phyloP scores from a whole-genome alignment of 2,113 vertebrate genomes.

The Myxocyprinus asiaticus region DNA sequence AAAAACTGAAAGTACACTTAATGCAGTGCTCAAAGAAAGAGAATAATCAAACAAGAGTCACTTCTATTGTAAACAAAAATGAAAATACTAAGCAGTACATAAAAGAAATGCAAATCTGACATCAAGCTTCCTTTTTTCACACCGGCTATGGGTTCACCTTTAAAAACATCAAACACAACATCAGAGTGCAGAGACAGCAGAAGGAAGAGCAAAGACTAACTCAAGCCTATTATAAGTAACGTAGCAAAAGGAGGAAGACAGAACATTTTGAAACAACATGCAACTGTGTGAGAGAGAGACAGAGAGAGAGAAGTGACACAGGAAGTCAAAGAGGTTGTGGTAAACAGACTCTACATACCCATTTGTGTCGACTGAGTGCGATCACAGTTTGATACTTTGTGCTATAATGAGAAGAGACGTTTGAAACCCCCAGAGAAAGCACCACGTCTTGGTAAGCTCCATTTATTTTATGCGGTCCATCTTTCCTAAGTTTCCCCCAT shows the following conservation, averaged over 20 bases:
- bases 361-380: conserved; percentile 23
- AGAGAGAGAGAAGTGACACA: conserved; percentile 74
- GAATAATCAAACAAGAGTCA: neutral
- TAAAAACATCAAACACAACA: conserved; percentile 37
- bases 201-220: conserved; percentile 7
- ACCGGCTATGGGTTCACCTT: conserved; percentile 5
- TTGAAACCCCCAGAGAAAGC: conserved; percentile 31
- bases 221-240: conserved; percentile 11
- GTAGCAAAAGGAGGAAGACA: conserved; percentile 42
- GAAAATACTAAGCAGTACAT: conserved; percentile 6
- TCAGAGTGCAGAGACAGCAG: conserved; percentile 23
- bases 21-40: neutral
- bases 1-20: neutral
- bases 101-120: neutral
- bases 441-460: conserved; percentile 44
- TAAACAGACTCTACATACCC: conserved; percentile 36
- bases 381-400: conserved; percentile 31
- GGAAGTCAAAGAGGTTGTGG: conserved; percentile 74
- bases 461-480: conserved; percentile 4
- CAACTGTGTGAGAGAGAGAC: conserved; percentile 20
- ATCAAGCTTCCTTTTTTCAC: neutral
- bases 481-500: neutral
- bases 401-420: conserved; percentile 43
- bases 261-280: conserved; percentile 22
- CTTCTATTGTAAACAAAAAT: neutral